Percentiles rank a stretch among this genome's conserved stretches.
These are phyloP conservation scores for Koerneria pararmatus DNA, from an alignment of 2,888 invertebrate genomes.

Conservation along the genomic window DNA sequence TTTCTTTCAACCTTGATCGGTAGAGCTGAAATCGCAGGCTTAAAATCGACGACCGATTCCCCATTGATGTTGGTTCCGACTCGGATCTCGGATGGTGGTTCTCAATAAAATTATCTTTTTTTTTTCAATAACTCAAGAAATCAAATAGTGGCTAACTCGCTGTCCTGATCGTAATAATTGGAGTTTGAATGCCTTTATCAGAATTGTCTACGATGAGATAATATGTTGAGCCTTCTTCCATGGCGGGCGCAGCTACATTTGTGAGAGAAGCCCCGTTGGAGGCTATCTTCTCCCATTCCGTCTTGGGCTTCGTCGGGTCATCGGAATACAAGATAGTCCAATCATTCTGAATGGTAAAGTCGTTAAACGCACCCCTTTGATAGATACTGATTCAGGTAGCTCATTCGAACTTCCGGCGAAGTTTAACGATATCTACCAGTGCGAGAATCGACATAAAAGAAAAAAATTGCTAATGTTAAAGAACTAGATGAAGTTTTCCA, in stretches of 20 bases:
- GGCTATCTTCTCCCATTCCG: constrained; percentile 45
- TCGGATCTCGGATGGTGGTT: constrained; percentile 51
- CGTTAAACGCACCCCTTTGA: too few relatives aligned
- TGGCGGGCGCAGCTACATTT: constrained; percentile 35
- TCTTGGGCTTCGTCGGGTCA: constrained; percentile 44
- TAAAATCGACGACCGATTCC: constrained; percentile 54
- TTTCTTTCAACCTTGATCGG: constrained; percentile 30
- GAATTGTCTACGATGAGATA: constrained; percentile 52
- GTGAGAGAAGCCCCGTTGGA: constrained; percentile 45
- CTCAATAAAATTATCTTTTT: constrained; percentile 32
- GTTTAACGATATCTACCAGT: too few relatives aligned
- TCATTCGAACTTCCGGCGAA: too few relatives aligned
- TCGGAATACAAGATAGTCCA: constrained; percentile 54
- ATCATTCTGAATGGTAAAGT: constrained; percentile 47
- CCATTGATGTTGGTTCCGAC: constrained; percentile 57
- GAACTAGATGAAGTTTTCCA: too few relatives aligned
- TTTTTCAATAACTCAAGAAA: neutral
- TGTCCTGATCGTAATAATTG: constrained; percentile 48
- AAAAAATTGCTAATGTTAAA: too few relatives aligned
- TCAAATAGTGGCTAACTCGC: constrained; percentile 40
- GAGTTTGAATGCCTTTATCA: constrained; percentile 51
- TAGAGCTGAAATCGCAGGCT: constrained; percentile 44
- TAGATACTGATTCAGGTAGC: too few relatives aligned
- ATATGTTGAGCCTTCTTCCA: constrained; percentile 46
- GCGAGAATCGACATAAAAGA: too few relatives aligned